Evolutionary conservation across 2,113 vertebrate genomes (phyloP).

Genomic region (Falcunculus frontatus): DNA sequence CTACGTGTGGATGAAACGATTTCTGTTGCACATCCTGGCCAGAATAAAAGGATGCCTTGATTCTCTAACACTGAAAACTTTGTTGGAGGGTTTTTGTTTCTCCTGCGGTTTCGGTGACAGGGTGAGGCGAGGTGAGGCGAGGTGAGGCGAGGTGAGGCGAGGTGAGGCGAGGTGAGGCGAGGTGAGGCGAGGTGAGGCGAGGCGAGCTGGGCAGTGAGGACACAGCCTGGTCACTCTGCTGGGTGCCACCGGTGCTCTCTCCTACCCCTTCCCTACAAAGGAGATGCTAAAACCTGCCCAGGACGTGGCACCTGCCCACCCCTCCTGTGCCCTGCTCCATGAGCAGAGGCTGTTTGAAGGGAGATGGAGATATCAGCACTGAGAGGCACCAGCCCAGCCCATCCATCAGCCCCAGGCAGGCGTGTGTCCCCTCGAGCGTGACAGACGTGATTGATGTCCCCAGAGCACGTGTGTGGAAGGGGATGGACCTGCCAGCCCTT

Average conservation of each 20-base stretch:
- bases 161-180: too few relatives aligned
- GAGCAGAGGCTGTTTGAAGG: not conserved
- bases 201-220: not conserved
- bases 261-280: not conserved
- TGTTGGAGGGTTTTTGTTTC: not conserved
- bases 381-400: not conserved
- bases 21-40: not conserved
- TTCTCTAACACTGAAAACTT: not conserved
- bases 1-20: accelerated
- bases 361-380: not conserved
- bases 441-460: not conserved
- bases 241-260: not conserved
- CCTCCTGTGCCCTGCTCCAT: not conserved
- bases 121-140: too few relatives aligned
- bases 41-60: not conserved
- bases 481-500: not conserved
- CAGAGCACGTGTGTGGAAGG: not conserved
- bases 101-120: not conserved
- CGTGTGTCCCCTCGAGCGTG: not conserved
- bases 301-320: not conserved
- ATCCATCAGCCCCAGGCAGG: not conserved
- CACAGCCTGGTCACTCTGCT: accelerated
- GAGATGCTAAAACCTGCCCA: not conserved
- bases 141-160: too few relatives aligned
- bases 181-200: not conserved